phyloP scores from a whole-genome alignment of 2,113 vertebrate species.

The Rhinogobius similis region DNA sequence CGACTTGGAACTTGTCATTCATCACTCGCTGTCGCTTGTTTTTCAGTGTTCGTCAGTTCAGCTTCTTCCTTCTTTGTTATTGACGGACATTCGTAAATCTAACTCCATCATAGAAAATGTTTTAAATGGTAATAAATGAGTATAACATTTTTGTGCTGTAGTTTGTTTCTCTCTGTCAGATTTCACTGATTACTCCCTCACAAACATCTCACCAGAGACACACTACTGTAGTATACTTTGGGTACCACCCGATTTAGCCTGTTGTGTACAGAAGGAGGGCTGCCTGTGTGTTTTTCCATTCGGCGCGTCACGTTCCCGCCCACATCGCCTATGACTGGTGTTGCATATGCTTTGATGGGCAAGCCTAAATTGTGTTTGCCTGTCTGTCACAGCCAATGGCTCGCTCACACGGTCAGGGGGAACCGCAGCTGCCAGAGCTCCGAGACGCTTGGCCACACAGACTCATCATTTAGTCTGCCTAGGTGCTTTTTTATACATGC shows the following conservation, averaged over 20 bases:
- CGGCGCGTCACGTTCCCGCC: constrained; percentile 41
- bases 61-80: too few species aligned
- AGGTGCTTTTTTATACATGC: constrained; percentile 28
- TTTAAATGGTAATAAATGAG: too few species aligned
- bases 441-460: constrained; percentile 50
- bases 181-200: not conserved
- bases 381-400: constrained; percentile 65
- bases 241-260: constrained; percentile 23
- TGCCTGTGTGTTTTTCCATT: constrained; percentile 35
- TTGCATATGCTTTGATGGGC: constrained; percentile 58
- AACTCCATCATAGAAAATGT: too few species aligned
- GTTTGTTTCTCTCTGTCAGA: not conserved
- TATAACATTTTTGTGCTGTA: too few species aligned
- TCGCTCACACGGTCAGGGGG: constrained; percentile 49
- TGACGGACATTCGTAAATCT: too few species aligned
- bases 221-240: constrained; percentile 1
- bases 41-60: not conserved
- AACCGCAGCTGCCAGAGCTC: constrained; percentile 47
- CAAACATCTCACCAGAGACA: not conserved
- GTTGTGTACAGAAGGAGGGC: constrained; percentile 25
- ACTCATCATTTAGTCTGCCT: constrained; percentile 47
- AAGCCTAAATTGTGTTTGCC: constrained; percentile 66
- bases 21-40: not conserved
- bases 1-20: not conserved
- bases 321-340: constrained; percentile 37